These are phyloP conservation scores for Hirudinaria manillensis DNA, from an alignment of 2,888 invertebrate species.

Conservation along the genomic window DNA sequence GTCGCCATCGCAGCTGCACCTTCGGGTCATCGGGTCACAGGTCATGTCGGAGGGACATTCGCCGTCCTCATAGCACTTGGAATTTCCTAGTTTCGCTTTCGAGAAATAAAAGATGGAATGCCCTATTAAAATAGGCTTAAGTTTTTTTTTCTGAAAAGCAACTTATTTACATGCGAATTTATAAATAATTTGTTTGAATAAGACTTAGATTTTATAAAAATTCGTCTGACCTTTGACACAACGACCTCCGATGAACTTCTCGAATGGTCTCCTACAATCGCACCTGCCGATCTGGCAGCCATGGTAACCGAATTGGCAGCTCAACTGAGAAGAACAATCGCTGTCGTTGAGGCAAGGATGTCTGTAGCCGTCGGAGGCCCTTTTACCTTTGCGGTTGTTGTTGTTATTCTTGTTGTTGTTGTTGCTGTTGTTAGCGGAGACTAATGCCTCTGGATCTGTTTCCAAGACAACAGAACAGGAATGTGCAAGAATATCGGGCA, in stretches of 20 bases:
- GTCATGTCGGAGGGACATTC: conserved; percentile 1
- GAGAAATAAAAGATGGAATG: too few species aligned
- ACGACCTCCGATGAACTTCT: not conserved
- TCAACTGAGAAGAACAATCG: not conserved
- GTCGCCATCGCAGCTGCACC: not conserved
- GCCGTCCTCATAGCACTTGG: not conserved
- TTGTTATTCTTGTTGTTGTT: too few species aligned
- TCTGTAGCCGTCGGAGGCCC: not conserved
- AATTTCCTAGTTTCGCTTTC: conserved; percentile 3
- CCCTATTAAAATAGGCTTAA: too few species aligned
- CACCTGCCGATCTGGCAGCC: conserved; percentile 8
- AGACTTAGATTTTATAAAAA: too few species aligned
- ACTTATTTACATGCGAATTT: too few species aligned
- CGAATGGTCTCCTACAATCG: not conserved
- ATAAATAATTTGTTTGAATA: too few species aligned
- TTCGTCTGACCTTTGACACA: not conserved
- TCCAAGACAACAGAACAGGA: too few species aligned
- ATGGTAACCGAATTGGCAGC: not conserved
- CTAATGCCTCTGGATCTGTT: too few species aligned
- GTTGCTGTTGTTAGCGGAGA: too few species aligned
- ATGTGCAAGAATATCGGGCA: too few species aligned
- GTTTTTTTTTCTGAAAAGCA: too few species aligned
- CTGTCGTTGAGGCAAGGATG: not conserved
- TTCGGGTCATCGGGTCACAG: not conserved
- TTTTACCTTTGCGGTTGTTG: too few species aligned